Percentiles rank a stretch among this genome's conserved stretches.
phyloP scores from a whole-genome alignment of 1,140 invertebrate genomes.

The Dendroctonus ponderosae region DNA sequence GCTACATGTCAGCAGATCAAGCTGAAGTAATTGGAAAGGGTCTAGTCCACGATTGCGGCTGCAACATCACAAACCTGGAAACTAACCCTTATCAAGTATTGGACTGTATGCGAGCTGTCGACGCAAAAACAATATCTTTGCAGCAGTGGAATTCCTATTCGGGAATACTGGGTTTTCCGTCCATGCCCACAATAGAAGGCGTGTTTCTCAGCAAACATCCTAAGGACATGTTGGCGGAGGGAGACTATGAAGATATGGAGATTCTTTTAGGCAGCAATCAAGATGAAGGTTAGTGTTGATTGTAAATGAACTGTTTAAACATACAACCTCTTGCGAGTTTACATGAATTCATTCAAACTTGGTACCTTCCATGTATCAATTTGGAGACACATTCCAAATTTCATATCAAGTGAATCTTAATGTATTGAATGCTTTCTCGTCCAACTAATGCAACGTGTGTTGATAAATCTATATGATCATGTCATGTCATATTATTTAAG shows the following conservation, averaged over 20 bases:
- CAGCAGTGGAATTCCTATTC: conserved; percentile 90
- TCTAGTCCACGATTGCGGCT: conserved; percentile 78
- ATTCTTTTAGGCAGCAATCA: conserved; percentile 84
- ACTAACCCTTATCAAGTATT: conserved; percentile 69
- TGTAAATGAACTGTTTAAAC: background rate
- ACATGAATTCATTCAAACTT: background rate
- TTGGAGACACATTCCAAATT: no score
- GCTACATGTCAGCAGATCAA: conserved; percentile 78
- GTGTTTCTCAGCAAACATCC: conserved; percentile 81
- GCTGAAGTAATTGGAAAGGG: conserved; percentile 74
- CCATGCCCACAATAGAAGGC: conserved; percentile 84
- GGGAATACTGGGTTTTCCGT: conserved; percentile 84
- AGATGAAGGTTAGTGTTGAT: conserved; percentile 75
- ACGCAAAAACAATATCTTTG: conserved; percentile 79
- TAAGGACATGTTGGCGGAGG: conserved; percentile 74
- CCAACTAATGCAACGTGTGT: no score
- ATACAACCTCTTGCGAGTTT: background rate
- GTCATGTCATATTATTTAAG: no score
- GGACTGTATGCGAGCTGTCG: conserved; percentile 82
- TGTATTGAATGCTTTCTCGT: no score
- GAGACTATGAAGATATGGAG: conserved; percentile 79
- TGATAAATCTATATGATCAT: no score
- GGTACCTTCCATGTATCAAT: background rate
- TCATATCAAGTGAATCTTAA: no score
- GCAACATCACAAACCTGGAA: conserved; percentile 71